phyloP scores from a whole-genome alignment of 2,113 vertebrate genomes.

The Taurulus bubalis region DNA sequence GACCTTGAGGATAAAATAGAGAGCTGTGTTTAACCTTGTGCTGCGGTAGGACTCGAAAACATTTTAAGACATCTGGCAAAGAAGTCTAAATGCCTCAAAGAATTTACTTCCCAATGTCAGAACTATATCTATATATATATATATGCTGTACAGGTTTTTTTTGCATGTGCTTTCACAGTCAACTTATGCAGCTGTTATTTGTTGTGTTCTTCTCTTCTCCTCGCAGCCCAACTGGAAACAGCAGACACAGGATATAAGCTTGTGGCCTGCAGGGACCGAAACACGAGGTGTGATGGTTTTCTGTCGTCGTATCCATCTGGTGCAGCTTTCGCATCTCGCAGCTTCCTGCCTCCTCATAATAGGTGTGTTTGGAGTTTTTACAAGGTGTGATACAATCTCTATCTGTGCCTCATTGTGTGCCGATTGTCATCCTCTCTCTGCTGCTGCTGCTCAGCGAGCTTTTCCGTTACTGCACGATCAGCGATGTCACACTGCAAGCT shows the following conservation, averaged over 20 bases:
- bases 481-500: not conserved
- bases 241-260: conserved; percentile 60
- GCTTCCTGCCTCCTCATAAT: conserved; percentile 66
- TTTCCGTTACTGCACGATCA: conserved; percentile 5
- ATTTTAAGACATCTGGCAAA: conserved; percentile 30
- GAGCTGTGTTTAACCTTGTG: conserved; percentile 22
- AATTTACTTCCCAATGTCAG: not conserved
- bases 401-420: conserved; percentile 46
- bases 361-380: conserved; percentile 64
- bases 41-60: not conserved
- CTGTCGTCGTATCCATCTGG: conserved; percentile 66
- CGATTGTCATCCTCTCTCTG: conserved; percentile 21
- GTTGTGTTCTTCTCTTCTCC: conserved; percentile 29
- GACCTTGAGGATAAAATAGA: not conserved
- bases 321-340: conserved; percentile 67
- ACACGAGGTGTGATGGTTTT: conserved; percentile 68
- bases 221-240: conserved; percentile 40
- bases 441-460: conserved; percentile 35
- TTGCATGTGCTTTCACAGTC: conserved; percentile 26
- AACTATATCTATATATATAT: not conserved
- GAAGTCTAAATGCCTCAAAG: not conserved
- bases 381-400: conserved; percentile 58
- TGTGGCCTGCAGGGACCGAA: conserved; percentile 61
- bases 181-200: conserved; percentile 57
- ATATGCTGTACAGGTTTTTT: not conserved